Percentiles rank a stretch among this genome's conserved stretches.
These are phyloP conservation scores for Autographa pulchrina DNA, from an alignment of 2,888 invertebrate species.

Conservation along the genomic window DNA sequence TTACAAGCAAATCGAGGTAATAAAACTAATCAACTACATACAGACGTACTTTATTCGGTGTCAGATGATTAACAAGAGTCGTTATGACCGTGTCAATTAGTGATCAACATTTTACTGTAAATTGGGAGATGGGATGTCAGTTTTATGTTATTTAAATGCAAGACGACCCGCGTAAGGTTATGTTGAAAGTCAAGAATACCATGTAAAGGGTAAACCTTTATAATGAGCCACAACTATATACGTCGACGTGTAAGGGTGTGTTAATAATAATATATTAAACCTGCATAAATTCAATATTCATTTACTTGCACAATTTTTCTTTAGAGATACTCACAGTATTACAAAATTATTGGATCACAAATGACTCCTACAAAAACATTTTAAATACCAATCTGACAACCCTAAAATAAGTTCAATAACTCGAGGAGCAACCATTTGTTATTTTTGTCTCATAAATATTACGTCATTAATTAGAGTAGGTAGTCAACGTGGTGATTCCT, in stretches of 20 bases:
- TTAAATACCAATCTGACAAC: constrained; percentile 17
- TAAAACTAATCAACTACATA: constrained; percentile 48
- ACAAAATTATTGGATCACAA: no score
- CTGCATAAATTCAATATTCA: not conserved
- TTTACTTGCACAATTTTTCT: not conserved
- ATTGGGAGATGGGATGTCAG: constrained; percentile 35
- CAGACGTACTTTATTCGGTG: constrained; percentile 37
- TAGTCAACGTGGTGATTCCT: constrained; percentile 24
- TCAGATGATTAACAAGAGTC: constrained; percentile 39
- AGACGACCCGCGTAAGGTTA: constrained; percentile 2
- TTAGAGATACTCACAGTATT: no score
- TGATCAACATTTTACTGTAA: constrained; percentile 35
- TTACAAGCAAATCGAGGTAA: constrained; percentile 39
- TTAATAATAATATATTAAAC: not conserved
- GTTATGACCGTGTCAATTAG: constrained; percentile 55
- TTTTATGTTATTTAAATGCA: not conserved
- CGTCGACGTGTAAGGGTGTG: constrained; percentile 1
- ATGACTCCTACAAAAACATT: not conserved
- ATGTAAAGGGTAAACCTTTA: not conserved
- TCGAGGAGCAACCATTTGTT: constrained; percentile 23
- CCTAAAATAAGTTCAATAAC: constrained; percentile 39
- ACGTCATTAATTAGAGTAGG: constrained; percentile 41
- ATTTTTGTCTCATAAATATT: constrained; percentile 37
- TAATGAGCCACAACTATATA: constrained; percentile 4
- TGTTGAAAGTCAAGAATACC: not conserved